Evolutionary conservation across 2,888 invertebrate species (phyloP), one percentile per base, ranked within the genome.

Genomic region (Cyclophora punctaria): DNA sequence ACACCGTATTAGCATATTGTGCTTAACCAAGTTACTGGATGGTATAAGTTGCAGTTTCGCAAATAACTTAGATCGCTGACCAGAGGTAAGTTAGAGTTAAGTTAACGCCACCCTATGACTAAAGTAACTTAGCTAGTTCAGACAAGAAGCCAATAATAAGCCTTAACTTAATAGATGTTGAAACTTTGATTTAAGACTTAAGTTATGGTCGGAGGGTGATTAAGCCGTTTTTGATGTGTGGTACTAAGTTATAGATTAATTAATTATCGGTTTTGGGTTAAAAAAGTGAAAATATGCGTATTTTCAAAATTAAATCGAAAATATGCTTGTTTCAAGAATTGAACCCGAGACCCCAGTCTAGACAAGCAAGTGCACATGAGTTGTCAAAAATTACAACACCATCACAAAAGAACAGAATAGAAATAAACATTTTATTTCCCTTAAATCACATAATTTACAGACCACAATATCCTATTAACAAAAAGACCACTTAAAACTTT

Each of bases 401-500:
- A 20, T 20, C 20, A 20, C 20, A 20, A 20, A 20, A 20, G 20
- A 20, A 20, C 20, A 20, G 20, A 20, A 20, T 20, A 20, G 20
- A 20, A 20, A 20, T 20, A 20, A 1, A 20, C 20, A 20, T 20
- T 20, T 20, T 20, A 20, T 20, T 20, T 20, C 20, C 20, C 20
- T 20, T 20, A 20, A 20, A 20, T 34, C 42, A 57, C 56, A 59
- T 45, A 41, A 41, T 58, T 59, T 58, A 51, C 42, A 50, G 59
- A 44, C 55, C 58, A 64, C 20, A 60, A 64, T 60, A 63, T 59
- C 64, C 68, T 66, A 69, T 68, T 67, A 72, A 69, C 65, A 66
- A 62, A 62, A 57, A 52, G 49, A 45, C 62, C 62, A 59, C 63
- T 64, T 61, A 59, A 35, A 7, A 55, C 52, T 53, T 55, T 49